Evolutionary conservation across 2,113 vertebrate species (phyloP).

Genomic region (Gavia stellata): DNA sequence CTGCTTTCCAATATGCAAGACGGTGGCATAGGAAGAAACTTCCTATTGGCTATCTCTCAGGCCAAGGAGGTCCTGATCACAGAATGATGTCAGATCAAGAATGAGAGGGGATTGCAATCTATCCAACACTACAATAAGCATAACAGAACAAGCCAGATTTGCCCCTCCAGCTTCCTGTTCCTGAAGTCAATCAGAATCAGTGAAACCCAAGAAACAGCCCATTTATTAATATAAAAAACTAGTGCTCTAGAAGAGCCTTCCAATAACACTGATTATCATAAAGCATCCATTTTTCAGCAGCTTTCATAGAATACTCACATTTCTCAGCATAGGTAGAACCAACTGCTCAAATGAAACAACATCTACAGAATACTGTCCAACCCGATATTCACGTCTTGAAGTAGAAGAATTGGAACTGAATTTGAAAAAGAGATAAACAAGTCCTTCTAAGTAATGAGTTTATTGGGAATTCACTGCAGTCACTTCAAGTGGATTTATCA

Average conservation of each 20-base stretch:
- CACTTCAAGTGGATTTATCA: neutral
- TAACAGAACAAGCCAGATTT: neutral
- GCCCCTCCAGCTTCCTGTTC: neutral
- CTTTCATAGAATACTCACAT: conserved; percentile 73
- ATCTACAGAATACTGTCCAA: conserved; percentile 90
- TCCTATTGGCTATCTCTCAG: neutral
- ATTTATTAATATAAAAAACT: neutral
- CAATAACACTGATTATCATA: neutral
- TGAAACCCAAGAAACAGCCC: neutral
- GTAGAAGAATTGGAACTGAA: conserved; percentile 64
- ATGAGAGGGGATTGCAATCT: neutral
- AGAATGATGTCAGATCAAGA: neutral
- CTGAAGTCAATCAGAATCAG: neutral
- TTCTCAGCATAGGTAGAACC: conserved; percentile 83
- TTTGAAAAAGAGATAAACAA: neutral
- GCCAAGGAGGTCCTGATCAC: neutral
- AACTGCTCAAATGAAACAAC: conserved; percentile 86
- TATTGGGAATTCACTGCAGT: neutral
- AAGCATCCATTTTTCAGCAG: neutral
- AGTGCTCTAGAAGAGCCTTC: neutral
- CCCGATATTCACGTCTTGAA: conserved; percentile 74
- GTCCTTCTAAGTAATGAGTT: neutral
- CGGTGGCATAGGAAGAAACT: neutral
- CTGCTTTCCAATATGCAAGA: neutral
- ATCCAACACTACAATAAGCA: neutral